Conservation (phyloP, 1,140 invertebrate species). For the Onthophagus taurus region DNA sequence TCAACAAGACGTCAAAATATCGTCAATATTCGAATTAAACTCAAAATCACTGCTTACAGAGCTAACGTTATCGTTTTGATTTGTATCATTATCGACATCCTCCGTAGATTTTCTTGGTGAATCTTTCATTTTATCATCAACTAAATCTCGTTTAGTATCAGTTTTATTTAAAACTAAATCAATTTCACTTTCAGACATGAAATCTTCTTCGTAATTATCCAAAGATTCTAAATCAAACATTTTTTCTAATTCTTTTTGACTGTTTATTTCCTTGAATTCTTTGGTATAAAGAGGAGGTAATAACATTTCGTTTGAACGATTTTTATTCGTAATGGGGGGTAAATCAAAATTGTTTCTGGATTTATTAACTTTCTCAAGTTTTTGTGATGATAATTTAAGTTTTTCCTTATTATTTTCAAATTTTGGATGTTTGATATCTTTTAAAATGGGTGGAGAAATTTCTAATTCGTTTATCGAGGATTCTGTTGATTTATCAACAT, state of each 20-base stretch:
- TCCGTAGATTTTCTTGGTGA: background rate
- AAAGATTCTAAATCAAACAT: constrained; percentile 22
- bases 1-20: constrained; percentile 12
- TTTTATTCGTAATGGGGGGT: constrained; percentile 26
- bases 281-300: constrained; percentile 32
- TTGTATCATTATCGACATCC: background rate
- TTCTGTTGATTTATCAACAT: background rate
- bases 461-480: constrained; percentile 1
- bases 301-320: constrained; percentile 24
- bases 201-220: constrained; percentile 30
- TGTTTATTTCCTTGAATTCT: constrained; percentile 26
- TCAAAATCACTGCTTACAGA: constrained; percentile 8
- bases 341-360: constrained; percentile 26
- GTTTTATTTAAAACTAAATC: constrained; percentile 10
- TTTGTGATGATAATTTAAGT: constrained; percentile 20
- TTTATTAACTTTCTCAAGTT: constrained; percentile 27
- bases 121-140: background rate
- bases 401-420: constrained; percentile 12
- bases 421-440: constrained; percentile 13
- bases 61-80: background rate
- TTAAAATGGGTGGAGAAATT: constrained; percentile 12
- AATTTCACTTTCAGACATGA: constrained; percentile 24
- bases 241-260: constrained; percentile 24
- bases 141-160: constrained; percentile 7
- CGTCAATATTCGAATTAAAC: constrained; percentile 5